Conservation (phyloP, 2,888 invertebrate species). For the Cyaniris semiargus region DNA sequence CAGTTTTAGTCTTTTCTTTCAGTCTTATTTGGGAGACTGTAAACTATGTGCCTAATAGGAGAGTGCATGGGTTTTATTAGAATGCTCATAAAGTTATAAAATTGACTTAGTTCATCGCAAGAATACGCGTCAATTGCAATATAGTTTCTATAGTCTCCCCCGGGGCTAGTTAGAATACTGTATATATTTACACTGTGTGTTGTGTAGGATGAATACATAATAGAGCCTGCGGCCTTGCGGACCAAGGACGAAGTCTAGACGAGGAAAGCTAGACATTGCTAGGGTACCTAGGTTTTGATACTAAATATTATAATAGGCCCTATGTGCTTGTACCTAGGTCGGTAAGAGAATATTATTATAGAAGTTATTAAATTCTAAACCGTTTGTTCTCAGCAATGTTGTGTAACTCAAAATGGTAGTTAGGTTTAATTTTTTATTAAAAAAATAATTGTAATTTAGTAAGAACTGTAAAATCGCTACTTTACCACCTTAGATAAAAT, state of each 20-base stretch:
- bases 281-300: not conserved
- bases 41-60: no score
- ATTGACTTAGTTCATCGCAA: not conserved
- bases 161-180: not conserved
- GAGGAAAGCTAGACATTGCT: not conserved
- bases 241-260: slow-evolving; percentile 19
- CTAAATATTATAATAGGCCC: not conserved
- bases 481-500: no score
- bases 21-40: no score
- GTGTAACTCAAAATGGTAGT: not conserved
- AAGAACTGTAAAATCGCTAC: no score
- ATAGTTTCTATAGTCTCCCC: no score
- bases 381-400: not conserved
- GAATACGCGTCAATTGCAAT: no score
- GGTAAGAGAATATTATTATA: not conserved
- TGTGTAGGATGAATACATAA: slow-evolving; percentile 17
- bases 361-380: not conserved
- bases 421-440: no score
- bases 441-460: no score
- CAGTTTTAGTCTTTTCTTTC: no score
- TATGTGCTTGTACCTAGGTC: not conserved
- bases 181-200: not conserved
- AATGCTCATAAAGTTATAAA: no score
- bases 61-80: no score
- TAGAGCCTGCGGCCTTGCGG: not conserved